These are phyloP conservation scores for Drosophila repleta DNA, from an alignment of 1,140 invertebrate genomes.

Conservation along the genomic window DNA sequence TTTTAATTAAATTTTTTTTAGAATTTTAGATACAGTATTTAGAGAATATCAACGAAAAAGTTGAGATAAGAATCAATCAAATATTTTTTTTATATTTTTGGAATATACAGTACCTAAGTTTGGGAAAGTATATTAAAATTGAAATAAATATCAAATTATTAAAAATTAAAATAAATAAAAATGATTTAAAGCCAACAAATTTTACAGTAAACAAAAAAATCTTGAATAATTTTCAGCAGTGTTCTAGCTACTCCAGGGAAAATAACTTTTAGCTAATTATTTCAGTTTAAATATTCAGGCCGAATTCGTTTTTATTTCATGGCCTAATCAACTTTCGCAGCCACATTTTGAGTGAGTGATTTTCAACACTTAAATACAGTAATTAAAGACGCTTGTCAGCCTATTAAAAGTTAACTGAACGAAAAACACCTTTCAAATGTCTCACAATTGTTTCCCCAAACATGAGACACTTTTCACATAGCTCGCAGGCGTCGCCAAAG, in stretches of 20 bases:
- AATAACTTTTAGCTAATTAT: background rate
- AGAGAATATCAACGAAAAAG: too few species aligned
- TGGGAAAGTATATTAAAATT: too few species aligned
- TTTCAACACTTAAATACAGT: constrained; percentile 11
- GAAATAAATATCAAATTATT: too few species aligned
- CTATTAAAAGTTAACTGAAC: constrained; percentile 3
- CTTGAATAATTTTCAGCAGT: background rate
- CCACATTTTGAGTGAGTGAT: background rate
- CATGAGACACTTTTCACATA: constrained; percentile 26
- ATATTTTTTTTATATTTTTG: too few species aligned
- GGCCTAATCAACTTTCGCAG: constrained; percentile 24
- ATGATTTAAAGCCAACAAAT: too few species aligned
- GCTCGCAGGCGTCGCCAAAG: constrained; percentile 9
- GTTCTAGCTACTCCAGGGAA: background rate
- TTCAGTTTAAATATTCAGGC: background rate
- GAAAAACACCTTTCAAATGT: constrained; percentile 40
- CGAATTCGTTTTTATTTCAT: background rate
- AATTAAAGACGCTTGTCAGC: constrained; percentile 21
- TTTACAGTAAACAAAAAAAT: too few species aligned
- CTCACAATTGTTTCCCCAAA: constrained; percentile 29
- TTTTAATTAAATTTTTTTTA: background rate
- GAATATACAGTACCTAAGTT: too few species aligned
- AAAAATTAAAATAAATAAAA: too few species aligned
- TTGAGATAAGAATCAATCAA: too few species aligned
- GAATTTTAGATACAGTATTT: too few species aligned